These are phyloP conservation scores for Serranus cabrilla DNA, from an alignment of 2,797 vertebrate species.

Conservation along the genomic window DNA sequence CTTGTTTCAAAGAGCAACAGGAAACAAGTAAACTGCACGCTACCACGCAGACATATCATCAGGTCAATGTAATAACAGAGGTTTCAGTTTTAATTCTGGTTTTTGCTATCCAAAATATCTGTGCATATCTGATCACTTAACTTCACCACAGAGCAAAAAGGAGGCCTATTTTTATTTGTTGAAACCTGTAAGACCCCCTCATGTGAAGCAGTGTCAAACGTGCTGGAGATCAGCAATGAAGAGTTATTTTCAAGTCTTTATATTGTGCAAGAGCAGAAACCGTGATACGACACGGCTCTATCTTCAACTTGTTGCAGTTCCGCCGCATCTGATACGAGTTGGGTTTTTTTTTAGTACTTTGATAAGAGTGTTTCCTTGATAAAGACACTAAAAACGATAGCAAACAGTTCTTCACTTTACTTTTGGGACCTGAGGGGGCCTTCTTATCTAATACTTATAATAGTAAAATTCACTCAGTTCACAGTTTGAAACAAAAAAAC, in stretches of 20 bases:
- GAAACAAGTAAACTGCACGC: slow-evolving; percentile 27
- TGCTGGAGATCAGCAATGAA: slow-evolving; percentile 2
- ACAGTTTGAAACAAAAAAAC: background rate
- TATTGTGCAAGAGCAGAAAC: slow-evolving; percentile 59
- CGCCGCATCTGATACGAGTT: slow-evolving; percentile 40
- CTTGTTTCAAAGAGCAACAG: slow-evolving; percentile 20
- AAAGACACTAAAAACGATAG: slow-evolving; percentile 11
- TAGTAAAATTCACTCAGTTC: slow-evolving; percentile 6
- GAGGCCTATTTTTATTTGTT: slow-evolving; percentile 46
- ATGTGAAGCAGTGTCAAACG: slow-evolving; percentile 15
- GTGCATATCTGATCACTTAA: slow-evolving; percentile 11
- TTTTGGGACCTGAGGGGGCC: slow-evolving; percentile 1
- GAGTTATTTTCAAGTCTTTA: background rate
- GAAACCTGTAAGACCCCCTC: background rate
- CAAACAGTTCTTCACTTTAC: background rate
- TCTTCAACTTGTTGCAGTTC: slow-evolving; percentile 24
- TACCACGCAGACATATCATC: background rate
- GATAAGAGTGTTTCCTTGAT: slow-evolving; percentile 55
- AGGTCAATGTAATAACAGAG: background rate
- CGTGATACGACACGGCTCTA: slow-evolving; percentile 9
- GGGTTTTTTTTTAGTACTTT: slow-evolving; percentile 14
- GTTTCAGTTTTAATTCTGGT: slow-evolving; percentile 30
- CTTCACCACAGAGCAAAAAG: slow-evolving; percentile 43
- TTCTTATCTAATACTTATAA: background rate
- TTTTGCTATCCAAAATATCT: slow-evolving; percentile 38